Base-by-base conservation (phyloP, 2,113 vertebrate genomes). In the Alexandromys fortis region DNA sequence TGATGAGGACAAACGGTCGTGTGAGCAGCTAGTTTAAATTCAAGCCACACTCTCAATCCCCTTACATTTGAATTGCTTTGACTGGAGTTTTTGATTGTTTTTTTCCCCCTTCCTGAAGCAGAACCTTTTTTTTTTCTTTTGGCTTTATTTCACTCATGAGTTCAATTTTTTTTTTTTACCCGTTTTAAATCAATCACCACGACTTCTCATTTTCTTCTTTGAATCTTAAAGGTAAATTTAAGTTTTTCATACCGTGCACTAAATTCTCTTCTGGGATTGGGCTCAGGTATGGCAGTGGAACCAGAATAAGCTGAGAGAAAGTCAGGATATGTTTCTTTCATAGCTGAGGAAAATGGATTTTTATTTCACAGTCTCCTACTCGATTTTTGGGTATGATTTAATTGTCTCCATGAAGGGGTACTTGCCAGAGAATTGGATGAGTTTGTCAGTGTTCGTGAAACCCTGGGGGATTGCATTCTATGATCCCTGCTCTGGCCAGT, bases 191-290 rank as follows among this genome's bases (percentile, higher is more conserved):
- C 45, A 86, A 33, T 68, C 42, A 17, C 82, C n/a, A 28, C 55
- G 61, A 89, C 75, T 22, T 86, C 63, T 72, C 58, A 81, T 79
- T 95, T 95, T 47, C 19, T 83, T 86, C 13, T 73, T 81, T 68
- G 28, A 93, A 38, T 90, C 28, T 67, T 78, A 77, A 92, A 92
- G 91, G 55, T 73, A n/a, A 82, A 95, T 73, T 30, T 58, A 86
- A 19, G 24, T 68, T 92, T 76, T 90, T 58, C 28, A 61, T 70
- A 85, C 28, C 10, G 0, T 61, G 11, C 91, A 38, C 38, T 77
- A 76, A 89, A 77, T 78, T 89, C 16, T 35, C 22, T 85, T 81
- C 38, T 63, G 89, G 19, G 94, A 55, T 73, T 79, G 33, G 42
- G 35, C 30, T 3, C 38, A 49, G 21, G 58, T 42, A 70, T 30